phyloP scores from a whole-genome alignment of 92 coral and sea anemone species.

The Heliopora coerulea region DNA sequence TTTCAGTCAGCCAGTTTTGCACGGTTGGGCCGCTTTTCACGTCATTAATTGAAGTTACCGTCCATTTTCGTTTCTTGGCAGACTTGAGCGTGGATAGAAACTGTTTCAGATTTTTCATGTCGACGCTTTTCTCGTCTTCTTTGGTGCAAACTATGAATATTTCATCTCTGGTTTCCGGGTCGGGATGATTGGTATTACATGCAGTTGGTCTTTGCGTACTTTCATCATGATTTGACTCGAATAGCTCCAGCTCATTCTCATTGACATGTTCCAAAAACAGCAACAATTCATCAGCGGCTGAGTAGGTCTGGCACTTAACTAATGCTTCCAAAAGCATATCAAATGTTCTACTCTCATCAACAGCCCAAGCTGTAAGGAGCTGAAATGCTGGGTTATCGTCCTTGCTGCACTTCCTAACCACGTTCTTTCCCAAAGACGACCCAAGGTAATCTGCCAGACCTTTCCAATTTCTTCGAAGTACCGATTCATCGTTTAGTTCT shows the following conservation, averaged over 20 bases:
- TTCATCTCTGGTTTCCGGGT: background rate
- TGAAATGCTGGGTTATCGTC: background rate
- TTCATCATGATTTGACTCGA: too few species aligned
- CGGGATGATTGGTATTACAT: too few species aligned
- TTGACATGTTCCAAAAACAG: background rate
- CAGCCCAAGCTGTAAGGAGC: background rate
- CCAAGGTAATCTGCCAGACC: slow-evolving; percentile 5
- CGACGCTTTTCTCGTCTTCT: background rate
- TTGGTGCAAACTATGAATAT: slow-evolving; percentile 22
- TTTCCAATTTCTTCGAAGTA: slow-evolving; percentile 17
- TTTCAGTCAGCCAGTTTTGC: slow-evolving; percentile 13
- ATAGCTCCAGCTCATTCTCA: too few species aligned
- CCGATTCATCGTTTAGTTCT: slow-evolving; percentile 13
- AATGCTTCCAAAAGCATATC: slow-evolving; percentile 12
- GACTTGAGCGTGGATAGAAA: background rate
- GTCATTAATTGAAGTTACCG: slow-evolving; percentile 1
- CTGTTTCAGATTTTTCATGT: background rate
- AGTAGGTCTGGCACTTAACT: slow-evolving; percentile 1
- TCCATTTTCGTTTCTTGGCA: background rate
- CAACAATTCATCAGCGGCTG: slow-evolving; percentile 27
- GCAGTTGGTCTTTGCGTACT: background rate
- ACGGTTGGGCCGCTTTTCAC: background rate
- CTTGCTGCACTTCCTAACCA: too few species aligned
- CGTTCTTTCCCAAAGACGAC: too few species aligned
- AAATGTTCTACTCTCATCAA: background rate